Evolutionary conservation across 2,113 vertebrate genomes (phyloP).

Genomic region (Henicopernis longicauda): DNA sequence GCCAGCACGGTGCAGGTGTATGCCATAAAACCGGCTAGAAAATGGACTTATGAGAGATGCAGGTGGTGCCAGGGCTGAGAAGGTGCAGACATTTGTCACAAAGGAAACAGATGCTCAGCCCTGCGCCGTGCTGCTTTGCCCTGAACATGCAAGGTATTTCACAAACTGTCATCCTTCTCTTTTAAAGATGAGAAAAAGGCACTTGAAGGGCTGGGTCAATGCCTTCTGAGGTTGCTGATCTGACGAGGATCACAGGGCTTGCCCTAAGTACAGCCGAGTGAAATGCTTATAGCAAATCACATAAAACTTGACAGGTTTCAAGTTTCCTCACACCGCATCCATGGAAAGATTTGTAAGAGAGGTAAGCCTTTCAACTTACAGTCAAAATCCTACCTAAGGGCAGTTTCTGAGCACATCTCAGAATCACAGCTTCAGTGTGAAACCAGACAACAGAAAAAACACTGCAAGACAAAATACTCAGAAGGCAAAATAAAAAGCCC

Average conservation of each 20-base stretch:
- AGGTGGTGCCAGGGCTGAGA: background rate
- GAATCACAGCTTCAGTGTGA: background rate
- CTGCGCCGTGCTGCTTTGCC: rapidly evolving
- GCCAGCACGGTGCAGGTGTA: background rate
- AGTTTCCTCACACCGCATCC: background rate
- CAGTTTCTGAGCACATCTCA: background rate
- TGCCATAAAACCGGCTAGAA: background rate
- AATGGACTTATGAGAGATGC: background rate
- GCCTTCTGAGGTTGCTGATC: background rate
- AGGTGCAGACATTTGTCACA: background rate
- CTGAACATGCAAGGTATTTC: background rate
- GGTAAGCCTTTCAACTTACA: background rate
- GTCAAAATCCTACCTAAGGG: background rate
- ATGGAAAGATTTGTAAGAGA: background rate
- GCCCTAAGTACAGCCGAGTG: background rate
- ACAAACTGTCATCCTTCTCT: background rate
- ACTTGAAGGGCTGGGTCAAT: background rate
- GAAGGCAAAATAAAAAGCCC: background rate
- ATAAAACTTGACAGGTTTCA: background rate
- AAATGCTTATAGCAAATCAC: background rate
- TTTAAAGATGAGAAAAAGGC: background rate
- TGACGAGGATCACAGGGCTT: background rate
- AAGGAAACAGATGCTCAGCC: background rate
- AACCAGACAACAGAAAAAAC: background rate
- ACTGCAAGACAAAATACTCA: background rate